Evolutionary conservation across 2,113 vertebrate species (phyloP), one percentile per base, ranked within the genome.

Genomic region (Uropsilus gracilis): DNA sequence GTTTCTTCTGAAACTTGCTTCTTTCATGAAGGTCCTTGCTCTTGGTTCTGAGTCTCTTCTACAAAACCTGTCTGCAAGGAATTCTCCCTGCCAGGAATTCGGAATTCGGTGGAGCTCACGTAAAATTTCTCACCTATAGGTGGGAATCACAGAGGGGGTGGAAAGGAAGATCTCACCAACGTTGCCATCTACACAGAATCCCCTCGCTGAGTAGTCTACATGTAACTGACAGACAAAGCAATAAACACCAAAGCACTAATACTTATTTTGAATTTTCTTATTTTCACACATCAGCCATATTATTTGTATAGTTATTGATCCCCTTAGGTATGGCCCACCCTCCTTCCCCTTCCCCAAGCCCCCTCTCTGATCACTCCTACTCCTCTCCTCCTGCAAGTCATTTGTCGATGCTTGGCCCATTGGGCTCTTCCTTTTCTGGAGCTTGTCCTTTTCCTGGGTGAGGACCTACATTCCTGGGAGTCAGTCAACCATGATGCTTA

Each of bases 41-140:
- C 68, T 59, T 91, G 75, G 24, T 50, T 94, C 72, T 73, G 37
- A 91, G 69, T 30, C 53, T 89, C 11, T 57, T 80, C 17, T 87
- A 75, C 81, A 73, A 88, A 75, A 64, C 2, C 26, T 37, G 53
- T 87, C 64, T 84, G 66, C 32, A 72, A 32, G 46, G 46, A 86
- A 30, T 85, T 86, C 14, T 61, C 55, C 77, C 86, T 88, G 30
- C 85, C 37, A 18, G 44, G 48, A 82, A 48, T 32, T 76, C 80
- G 71, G 32, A 8, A n/a, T n/a, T n/a, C n/a, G n/a, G n/a, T n/a
- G n/a, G 24, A 76, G 17, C 34, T 24, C 39, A 64, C 24, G 53
- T 88, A 59, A 71, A n/a, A 22, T 8, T 34, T 6, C 1, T 24
- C 24, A 34, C 50, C 48, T 76, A 6, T 7, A 42, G 32, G 48